Evolutionary conservation across 1,140 invertebrate species (phyloP), one percentile per base, ranked within the genome.

Genomic region (Psix sp.): DNA sequence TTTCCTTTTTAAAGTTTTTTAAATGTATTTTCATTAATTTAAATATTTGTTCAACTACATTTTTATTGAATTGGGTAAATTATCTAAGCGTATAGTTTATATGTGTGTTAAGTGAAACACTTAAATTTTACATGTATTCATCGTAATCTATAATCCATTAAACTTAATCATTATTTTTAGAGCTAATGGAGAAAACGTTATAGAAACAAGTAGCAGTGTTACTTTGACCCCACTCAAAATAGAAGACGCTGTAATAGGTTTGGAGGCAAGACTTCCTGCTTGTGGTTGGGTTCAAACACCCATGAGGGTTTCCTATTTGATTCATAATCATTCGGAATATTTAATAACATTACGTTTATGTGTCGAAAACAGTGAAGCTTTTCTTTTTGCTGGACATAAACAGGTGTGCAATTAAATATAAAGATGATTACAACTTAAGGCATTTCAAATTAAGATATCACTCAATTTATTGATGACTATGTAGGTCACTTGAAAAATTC

Each of bases 381-480:
- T 96, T 79, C 95, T 96, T 93, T 96, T 94, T 88, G 91, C 94
- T 74, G 95, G 95, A 2, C 94, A 96, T 74, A 96, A 95, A 88
- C 93, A 95, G 86, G 92, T 95, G 84, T 54, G 17, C 39, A 14
- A 9, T 20, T 54, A 13, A 14, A 10, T 36, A 29, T 10, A 35
- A 18, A 21, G 9, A 29, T 10, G n/a, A n/a, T n/a, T n/a, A n/a
- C n/a, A n/a, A n/a, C n/a, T n/a, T n/a, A n/a, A n/a, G n/a, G n/a
- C n/a, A n/a, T n/a, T n/a, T n/a, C 26, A 29, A 29, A 29, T 29
- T 29, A 29, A 29, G n/a, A 29, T 10, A 10, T 29, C 26, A 29
- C n/a, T n/a, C n/a, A n/a, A n/a, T n/a, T n/a, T n/a, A n/a, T n/a
- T n/a, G n/a, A n/a, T n/a, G n/a, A n/a, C n/a, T n/a, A n/a, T n/a